Evolutionary conservation across 2,888 invertebrate species (phyloP).

Genomic region (Incurvaria masculella): DNA sequence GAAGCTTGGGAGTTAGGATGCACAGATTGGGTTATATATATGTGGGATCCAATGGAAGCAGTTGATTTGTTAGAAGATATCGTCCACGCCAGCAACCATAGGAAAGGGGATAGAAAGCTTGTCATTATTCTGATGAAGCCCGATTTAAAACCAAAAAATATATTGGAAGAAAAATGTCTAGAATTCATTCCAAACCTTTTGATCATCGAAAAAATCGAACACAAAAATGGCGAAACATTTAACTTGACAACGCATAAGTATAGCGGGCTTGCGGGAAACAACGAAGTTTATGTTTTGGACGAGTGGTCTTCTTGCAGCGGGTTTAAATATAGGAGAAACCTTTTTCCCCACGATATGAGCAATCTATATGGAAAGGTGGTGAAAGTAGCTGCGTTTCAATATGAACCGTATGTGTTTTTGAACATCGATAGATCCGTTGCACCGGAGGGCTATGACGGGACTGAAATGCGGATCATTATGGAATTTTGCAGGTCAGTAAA

Average conservation of each 20-base stretch:
- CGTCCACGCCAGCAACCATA: slow-evolving; percentile 17
- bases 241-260: slow-evolving; percentile 20
- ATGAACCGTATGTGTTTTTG: slow-evolving; percentile 35
- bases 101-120: slow-evolving; percentile 21
- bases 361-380: slow-evolving; percentile 22
- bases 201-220: slow-evolving; percentile 12
- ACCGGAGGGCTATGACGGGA: slow-evolving; percentile 33
- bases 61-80: slow-evolving; percentile 18
- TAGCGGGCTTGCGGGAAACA: slow-evolving; percentile 15
- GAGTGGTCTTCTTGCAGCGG: slow-evolving; percentile 11
- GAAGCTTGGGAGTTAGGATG: slow-evolving; percentile 18
- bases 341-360: slow-evolving; percentile 22
- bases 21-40: slow-evolving; percentile 18
- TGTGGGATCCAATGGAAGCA: slow-evolving; percentile 16
- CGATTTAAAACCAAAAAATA: slow-evolving; percentile 3
- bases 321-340: slow-evolving; percentile 13
- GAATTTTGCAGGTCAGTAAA: slow-evolving; percentile 25
- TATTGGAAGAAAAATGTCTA: slow-evolving; percentile 6
- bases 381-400: slow-evolving; percentile 34
- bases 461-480: slow-evolving; percentile 36
- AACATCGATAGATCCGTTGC: slow-evolving; percentile 12
- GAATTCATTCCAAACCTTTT: slow-evolving; percentile 13
- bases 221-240: slow-evolving; percentile 6
- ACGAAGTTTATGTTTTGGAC: slow-evolving; percentile 15
- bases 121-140: slow-evolving; percentile 16